phyloP scores from a whole-genome alignment of 2,888 invertebrate species.

The Synanthedon myopaeformis region DNA sequence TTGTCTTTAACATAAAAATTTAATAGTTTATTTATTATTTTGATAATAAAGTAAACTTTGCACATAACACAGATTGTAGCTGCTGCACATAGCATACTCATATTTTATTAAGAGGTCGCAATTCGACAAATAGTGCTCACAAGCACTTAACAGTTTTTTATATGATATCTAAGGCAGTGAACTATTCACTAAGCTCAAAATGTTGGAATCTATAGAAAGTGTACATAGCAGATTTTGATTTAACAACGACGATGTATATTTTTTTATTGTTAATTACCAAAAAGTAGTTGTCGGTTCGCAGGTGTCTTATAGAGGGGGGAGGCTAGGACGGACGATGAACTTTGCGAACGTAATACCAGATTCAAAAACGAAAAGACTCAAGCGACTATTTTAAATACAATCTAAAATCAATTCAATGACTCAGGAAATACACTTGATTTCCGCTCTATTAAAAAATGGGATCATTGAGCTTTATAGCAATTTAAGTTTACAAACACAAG shows the following conservation, averaged over 20 bases:
- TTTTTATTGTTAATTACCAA: slow-evolving; percentile 57
- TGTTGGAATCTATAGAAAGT: too few species aligned
- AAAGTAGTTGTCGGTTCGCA: slow-evolving; percentile 37
- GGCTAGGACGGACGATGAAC: slow-evolving; percentile 66
- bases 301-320: slow-evolving; percentile 30
- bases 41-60: too few species aligned
- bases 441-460: slow-evolving; percentile 35
- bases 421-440: slow-evolving; percentile 19
- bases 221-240: too few species aligned
- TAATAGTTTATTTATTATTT: too few species aligned
- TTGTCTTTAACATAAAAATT: too few species aligned
- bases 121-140: too few species aligned
- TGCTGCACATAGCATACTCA: too few species aligned
- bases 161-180: too few species aligned
- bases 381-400: slow-evolving; percentile 12
- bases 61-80: too few species aligned
- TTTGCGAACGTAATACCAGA: slow-evolving; percentile 28
- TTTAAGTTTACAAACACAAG: slow-evolving; percentile 31
- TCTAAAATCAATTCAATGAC: slow-evolving; percentile 21
- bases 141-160: too few species aligned
- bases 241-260: not conserved
- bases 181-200: too few species aligned
- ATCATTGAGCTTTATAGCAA: slow-evolving; percentile 64
- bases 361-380: slow-evolving; percentile 22
- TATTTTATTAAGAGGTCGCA: too few species aligned